Evolutionary conservation across 2,113 vertebrate genomes (phyloP), one percentile per base, ranked within the genome.

Genomic region (Dicaeum eximium): DNA sequence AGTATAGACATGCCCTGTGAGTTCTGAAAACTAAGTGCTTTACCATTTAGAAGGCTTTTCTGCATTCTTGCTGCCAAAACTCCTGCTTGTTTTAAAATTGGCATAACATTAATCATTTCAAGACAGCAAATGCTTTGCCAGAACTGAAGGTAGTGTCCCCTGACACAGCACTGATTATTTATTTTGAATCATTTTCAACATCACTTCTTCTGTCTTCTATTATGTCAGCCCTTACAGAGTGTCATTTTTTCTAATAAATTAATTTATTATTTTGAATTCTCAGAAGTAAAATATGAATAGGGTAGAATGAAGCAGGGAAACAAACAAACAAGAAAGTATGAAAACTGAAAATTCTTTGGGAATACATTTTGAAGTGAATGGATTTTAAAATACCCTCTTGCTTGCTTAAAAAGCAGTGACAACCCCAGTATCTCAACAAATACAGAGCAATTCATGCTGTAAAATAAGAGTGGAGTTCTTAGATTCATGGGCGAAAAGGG

Each of bases 221-320:
- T 83, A 51, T 67, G 56, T 72, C 70, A 86, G 64, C 30, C 74
- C 19, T 86, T 82, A 27, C 9, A 64, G 33, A 51, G 11, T 45
- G 57, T 54, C 16, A 53, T 95, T 92, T 92, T 92, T 81, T 84
- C 56, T 79, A 74, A 87, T 71, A 91, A 94, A 91, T 65, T 66
- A 67, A 62, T 77, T 66, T 60, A 45, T 56, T 91, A 33, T 86
- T 91, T 91, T 81, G 51, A 78, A 79, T 84, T 81, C 22, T 35
- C 33, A 51, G 48, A 74, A 74, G 22, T 53, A 81, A 92, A 91
- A 84, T 56, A 67, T 37, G 65, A 86, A 58, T 37, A 31, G 24
- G 6, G 3, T 16, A 70, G 56, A 82, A 67, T 37, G 28, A 92
- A 75, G 16, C 30, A 89, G 35, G 40, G 30, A 93, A 73, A 83